Base-by-base conservation (phyloP, 1,140 invertebrate species). In the Nasonia longicornis region DNA sequence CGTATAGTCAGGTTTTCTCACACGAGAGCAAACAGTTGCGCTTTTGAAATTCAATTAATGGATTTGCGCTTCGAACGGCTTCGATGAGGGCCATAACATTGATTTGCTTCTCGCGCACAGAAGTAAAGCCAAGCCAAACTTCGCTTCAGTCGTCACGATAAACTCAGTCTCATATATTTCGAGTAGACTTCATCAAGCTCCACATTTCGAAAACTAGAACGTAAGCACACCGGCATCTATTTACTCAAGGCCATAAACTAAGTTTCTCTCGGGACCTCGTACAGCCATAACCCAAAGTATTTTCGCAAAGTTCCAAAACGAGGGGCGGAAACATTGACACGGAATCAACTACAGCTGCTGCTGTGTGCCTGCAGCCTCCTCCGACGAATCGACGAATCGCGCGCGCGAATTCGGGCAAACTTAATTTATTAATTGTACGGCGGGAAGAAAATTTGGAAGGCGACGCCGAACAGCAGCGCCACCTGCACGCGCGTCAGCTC, bases 371-470 rank as follows among this genome's bases (percentile, higher is more conserved):
- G 52, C 52, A 7, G 38, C 10, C 7, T 42, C 38, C 10, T 42
- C 7, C 52, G 52, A 58, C 52, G 52, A 58, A 58, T 58, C 52
- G 52, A 58, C 52, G 52, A 58, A 20, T 7, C 20, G 4, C 52
- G 20, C 52, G 6, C 52, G 52, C 20, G 52, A 58, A 58, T 58
- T 7, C 52, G 52, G 20, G 52, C 7, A 58, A 58, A 42, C 35
- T 71, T 72, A 72, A 72, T 45, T n/a, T 72, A 72, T 72, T 72
- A 72, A 72, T 72, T 22, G 52, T 1, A 7, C 52, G 52, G 20
- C 20, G 16, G 20, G 7, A 8, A 22, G 38, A 48, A 22, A 72
- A 45, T n/a, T 72, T 72, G 8, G 52, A n/a, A n/a, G 16, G n/a
- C 22, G 70, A 72, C 70, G 38, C 22, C 69, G 22, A n/a, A 42